Evolutionary conservation across 2,888 invertebrate species (phyloP), one percentile per base, ranked within the genome.

Genomic region (Chloroclystis v-ata): DNA sequence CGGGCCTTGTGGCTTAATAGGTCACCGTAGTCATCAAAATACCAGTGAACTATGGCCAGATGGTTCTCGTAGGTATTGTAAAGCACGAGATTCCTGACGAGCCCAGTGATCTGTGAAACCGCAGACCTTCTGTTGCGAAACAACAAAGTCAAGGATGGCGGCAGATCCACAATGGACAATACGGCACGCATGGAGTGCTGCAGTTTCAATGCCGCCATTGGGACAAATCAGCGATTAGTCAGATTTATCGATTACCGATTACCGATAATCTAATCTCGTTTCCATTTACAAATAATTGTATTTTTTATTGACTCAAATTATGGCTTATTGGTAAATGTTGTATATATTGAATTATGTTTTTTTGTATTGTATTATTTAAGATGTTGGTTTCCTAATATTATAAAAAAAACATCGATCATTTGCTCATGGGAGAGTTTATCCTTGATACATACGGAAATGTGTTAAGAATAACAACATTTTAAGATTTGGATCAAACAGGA

Each of bases 101-200:
- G 49, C 48, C 38, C 54, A 48, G 28, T 59, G 53, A 47, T 52
- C 54, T 61, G 65, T 65, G 64, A 63, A 66, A 60, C 57, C 61
- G 54, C 66, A 64, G 42, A 49, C 50, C 49, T 56, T 54, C 50
- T 59, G 51, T 49, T 49, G 49, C 48, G 13, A 40, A 48, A 33
- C 57, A 59, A 64, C 59, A 56, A 58, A 54, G 56, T 55, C 56
- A 59, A 61, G 61, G 59, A 63, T 57, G 50, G 46, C 41, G 16
- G 35, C 44, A 53, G 51, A 39, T 39, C 48, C 47, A 59, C 54
- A 58, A 58, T 58, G 51, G 54, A 45, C 49, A 49, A 48, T 52
- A 52, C 43, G 39, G 43, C 40, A 52, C 50, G 57, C 57, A 50
- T 57, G 57, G 45, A 29, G 51, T 35, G 35, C 16, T 8, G 14